Evolutionary conservation across 2,888 invertebrate genomes (phyloP).

Genomic region (Gortyna flavago): DNA sequence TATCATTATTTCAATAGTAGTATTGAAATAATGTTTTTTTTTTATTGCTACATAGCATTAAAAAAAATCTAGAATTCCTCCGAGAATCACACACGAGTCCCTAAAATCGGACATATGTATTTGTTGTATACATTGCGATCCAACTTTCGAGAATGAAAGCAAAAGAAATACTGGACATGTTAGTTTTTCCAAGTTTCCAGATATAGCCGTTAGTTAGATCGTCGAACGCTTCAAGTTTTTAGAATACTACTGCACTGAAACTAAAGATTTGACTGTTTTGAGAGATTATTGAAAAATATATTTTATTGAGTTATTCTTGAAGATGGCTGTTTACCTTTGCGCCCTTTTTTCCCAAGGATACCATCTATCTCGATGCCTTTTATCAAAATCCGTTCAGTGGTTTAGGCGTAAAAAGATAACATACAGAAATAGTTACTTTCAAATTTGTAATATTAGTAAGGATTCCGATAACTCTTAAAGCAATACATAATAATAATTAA

Average conservation of each 20-base stretch:
- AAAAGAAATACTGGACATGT: slow-evolving; percentile 52
- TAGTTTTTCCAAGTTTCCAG: slow-evolving; percentile 48
- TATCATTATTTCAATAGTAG: not conserved
- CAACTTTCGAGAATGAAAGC: slow-evolving; percentile 45
- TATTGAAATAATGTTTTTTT: too few species aligned
- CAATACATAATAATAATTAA: not conserved
- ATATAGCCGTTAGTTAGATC: slow-evolving; percentile 30
- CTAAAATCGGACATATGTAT: slow-evolving; percentile 43
- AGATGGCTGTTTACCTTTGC: not conserved
- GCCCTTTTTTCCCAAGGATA: too few species aligned
- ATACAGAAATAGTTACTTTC: not conserved
- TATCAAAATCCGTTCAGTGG: not conserved
- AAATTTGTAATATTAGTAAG: not conserved
- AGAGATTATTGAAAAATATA: not conserved
- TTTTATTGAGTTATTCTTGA: not conserved
- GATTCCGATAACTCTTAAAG: not conserved
- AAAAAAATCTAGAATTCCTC: not conserved
- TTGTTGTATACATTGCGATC: slow-evolving; percentile 63
- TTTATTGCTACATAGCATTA: too few species aligned
- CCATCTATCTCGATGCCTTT: not conserved
- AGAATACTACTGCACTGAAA: slow-evolving; percentile 13
- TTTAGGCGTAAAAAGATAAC: not conserved
- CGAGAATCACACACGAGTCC: slow-evolving; percentile 5
- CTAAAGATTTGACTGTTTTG: slow-evolving; percentile 15
- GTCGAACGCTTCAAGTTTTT: slow-evolving; percentile 34